Percentiles rank a stretch among this genome's conserved stretches.
phyloP scores from a whole-genome alignment of 2,888 invertebrate genomes.

The Cephus runcator region DNA sequence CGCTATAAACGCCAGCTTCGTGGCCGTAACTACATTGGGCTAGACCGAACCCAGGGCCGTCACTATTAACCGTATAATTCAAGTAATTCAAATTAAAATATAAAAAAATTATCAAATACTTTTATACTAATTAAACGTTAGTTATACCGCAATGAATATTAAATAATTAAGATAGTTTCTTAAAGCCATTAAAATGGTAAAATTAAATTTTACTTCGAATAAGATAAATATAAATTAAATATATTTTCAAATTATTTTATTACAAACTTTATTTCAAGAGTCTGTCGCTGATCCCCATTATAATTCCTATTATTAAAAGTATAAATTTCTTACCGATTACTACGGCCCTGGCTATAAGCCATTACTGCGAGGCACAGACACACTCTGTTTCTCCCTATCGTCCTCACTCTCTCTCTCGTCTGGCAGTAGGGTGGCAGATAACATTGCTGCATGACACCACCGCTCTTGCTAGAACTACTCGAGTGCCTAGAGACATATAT shows the following conservation, averaged over 20 bases:
- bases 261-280: background rate
- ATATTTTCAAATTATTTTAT: background rate
- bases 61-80: background rate
- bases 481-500: conserved; percentile 42
- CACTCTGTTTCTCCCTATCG: conserved; percentile 22
- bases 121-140: background rate
- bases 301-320: background rate
- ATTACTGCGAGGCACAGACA: conserved; percentile 54
- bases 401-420: conserved; percentile 31
- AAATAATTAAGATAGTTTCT: background rate
- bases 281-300: background rate
- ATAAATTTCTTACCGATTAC: background rate
- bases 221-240: background rate
- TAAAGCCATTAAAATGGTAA: background rate
- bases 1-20: conserved; percentile 51
- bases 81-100: background rate
- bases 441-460: conserved; percentile 60
- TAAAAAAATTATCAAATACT: background rate
- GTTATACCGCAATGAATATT: background rate
- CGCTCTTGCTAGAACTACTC: conserved; percentile 57
- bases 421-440: conserved; percentile 58
- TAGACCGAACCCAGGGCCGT: conserved; percentile 7
- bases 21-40: conserved; percentile 30
- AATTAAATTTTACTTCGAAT: background rate
- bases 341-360: conserved; percentile 58